Evolutionary conservation across 2,888 invertebrate genomes (phyloP), one percentile per base, ranked within the genome.

Genomic region (Campopleginae sp.): DNA sequence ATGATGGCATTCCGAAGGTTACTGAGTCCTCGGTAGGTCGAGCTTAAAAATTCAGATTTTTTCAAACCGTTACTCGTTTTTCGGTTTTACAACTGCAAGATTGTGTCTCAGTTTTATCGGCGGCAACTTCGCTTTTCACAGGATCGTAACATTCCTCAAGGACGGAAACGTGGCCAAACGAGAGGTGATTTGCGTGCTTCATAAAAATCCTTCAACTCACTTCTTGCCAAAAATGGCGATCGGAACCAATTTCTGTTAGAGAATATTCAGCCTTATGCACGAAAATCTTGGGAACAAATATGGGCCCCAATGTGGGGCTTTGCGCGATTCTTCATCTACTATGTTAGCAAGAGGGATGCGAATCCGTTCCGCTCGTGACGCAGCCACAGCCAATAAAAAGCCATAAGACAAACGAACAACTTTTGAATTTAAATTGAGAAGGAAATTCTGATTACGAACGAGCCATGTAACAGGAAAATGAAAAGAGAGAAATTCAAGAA

Each of bases 311-410:
- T 31, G n/a, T 31, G 31, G 38, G 81, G 48, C 51, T 75, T 74
- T 54, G 44, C 66, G 14, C 66, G 14, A 58, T 58, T 76, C 72
- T 82, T 85, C 82, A 75, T 61, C 75, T 83, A 81, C 80, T 65
- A 86, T 81, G 78, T 81, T 65, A 14, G 14, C 58, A 5, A 19
- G 51, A 61, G 23, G 14, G 33, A 19, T 48, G 66, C 31, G 76
- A 82, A 81, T 86, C 84, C 68, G 77, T 72, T 80, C 46, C 76
- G 63, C 80, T 80, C 65, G 66, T 66, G 84, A 82, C n/a, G n/a
- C 81, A 78, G 71, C 31, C 31, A 58, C 75, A 48, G 82, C 4
- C 72, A 77, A 86, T 86, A 79, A 84, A 86, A 86, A 77, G 84
- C 81, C 51, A 68, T 66, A 63, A 76, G 72, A 77, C 74, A 70